Percentiles rank a stretch among this genome's conserved stretches.
Evolutionary conservation across 2,113 vertebrate species (phyloP).

Genomic region (Sorex araneus): DNA sequence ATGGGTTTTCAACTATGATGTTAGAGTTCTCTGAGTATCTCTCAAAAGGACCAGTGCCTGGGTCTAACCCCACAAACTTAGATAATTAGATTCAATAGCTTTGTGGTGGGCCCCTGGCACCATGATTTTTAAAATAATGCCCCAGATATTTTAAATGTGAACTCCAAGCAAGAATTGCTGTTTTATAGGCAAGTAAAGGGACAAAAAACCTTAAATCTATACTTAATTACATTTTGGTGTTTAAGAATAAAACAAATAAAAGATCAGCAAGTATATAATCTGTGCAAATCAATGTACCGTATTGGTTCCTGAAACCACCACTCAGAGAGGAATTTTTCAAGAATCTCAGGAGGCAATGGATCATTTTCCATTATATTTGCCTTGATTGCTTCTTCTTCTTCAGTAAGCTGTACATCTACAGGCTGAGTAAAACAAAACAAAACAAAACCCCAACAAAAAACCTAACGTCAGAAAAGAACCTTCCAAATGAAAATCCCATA

Average conservation of each 20-base stretch:
- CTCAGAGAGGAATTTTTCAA: conserved; percentile 91
- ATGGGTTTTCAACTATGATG: neutral
- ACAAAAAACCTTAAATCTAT: conserved; percentile 38
- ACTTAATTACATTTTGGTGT: conserved; percentile 31
- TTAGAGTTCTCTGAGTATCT: neutral
- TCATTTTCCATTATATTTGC: conserved; percentile 89
- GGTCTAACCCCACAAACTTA: too few species aligned
- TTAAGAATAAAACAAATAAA: conserved; percentile 55
- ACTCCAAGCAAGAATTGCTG: neutral
- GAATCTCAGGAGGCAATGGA: conserved; percentile 89
- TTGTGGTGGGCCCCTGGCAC: neutral
- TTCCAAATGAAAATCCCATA: neutral
- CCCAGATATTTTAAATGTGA: conserved; percentile 26
- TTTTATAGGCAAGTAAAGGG: neutral
- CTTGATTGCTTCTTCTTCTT: conserved; percentile 93
- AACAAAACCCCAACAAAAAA: neutral
- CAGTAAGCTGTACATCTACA: conserved; percentile 89
- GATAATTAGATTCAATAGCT: neutral
- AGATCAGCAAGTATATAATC: conserved; percentile 40
- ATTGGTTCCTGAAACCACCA: conserved; percentile 97
- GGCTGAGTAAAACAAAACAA: conserved; percentile 71
- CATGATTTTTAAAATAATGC: neutral
- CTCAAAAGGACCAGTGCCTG: neutral
- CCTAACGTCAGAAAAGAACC: too few species aligned
- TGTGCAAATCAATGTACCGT: conserved; percentile 86